phyloP scores from a whole-genome alignment of 2,797 vertebrate species.

The Borostomias antarcticus region DNA sequence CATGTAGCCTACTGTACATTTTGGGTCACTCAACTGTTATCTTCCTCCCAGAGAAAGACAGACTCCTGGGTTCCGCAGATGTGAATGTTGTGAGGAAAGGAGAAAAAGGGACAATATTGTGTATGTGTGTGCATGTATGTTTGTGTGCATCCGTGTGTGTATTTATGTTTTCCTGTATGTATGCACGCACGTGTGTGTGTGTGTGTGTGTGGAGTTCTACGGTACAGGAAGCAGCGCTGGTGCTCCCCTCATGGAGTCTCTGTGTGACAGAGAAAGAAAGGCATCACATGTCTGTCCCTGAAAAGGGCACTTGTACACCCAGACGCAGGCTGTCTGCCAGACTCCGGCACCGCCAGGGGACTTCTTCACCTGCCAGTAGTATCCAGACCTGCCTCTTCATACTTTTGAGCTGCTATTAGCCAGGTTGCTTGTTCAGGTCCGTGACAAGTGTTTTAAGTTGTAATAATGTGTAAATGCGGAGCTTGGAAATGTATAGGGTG shows the following conservation, averaged over 20 bases:
- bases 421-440: no score
- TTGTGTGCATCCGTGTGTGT: background rate
- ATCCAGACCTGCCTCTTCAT: background rate
- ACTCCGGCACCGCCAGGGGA: background rate
- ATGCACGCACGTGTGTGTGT: slow-evolving; percentile 4
- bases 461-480: no score
- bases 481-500: no score
- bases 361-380: background rate
- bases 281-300: slow-evolving; percentile 13
- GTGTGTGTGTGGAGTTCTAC: background rate
- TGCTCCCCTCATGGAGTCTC: background rate
- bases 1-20: background rate
- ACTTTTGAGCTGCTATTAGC: no score
- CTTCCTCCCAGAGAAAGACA: background rate
- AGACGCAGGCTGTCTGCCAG: background rate
- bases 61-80: background rate
- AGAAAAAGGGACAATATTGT: background rate
- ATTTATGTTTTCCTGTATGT: background rate
- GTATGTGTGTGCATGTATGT: slow-evolving; percentile 6
- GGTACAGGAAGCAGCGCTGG: slow-evolving; percentile 7
- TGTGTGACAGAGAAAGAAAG: slow-evolving; percentile 26
- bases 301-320: slow-evolving; percentile 12
- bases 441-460: no score
- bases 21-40: background rate
- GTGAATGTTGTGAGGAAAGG: background rate